phyloP scores from a whole-genome alignment of 2,888 invertebrate species.

The Lypha dubia region DNA sequence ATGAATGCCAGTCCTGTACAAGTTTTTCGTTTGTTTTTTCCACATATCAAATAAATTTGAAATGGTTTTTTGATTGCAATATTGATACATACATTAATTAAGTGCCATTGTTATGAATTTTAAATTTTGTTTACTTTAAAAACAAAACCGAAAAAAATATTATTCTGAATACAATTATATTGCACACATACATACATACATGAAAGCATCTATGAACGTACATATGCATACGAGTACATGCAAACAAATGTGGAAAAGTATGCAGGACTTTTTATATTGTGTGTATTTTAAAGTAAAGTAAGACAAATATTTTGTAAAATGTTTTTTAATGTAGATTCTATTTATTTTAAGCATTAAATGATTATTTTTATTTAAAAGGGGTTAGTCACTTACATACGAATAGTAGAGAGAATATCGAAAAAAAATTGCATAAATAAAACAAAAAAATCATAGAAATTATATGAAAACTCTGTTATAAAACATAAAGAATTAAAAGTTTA shows the following conservation, averaged over 20 bases:
- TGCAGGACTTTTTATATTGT: slow-evolving; percentile 4
- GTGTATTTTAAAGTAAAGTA: slow-evolving; percentile 20
- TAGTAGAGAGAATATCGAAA: too few relatives aligned
- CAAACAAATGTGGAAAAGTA: background rate
- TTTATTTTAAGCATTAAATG: background rate
- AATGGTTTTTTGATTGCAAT: slow-evolving; percentile 70
- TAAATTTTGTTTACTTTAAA: slow-evolving; percentile 64
- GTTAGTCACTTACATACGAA: too few relatives aligned
- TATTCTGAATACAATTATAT: background rate
- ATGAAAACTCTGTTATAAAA: too few relatives aligned
- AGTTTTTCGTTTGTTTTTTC: background rate
- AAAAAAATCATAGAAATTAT: too few relatives aligned
- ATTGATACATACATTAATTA: slow-evolving; percentile 72
- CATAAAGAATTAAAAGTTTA: too few relatives aligned
- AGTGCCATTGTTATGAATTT: slow-evolving; percentile 72
- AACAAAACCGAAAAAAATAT: slow-evolving; percentile 3
- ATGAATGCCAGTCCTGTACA: slow-evolving; percentile 5
- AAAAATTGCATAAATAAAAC: too few relatives aligned
- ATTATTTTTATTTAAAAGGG: background rate
- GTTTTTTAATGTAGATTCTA: background rate
- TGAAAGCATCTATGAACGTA: too few relatives aligned
- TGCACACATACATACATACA: background rate
- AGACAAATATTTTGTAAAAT: slow-evolving; percentile 25
- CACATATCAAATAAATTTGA: slow-evolving; percentile 59
- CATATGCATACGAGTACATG: too few relatives aligned